Base-by-base conservation (phyloP, 2,797 vertebrate species). In the Poecilia gillii region DNA sequence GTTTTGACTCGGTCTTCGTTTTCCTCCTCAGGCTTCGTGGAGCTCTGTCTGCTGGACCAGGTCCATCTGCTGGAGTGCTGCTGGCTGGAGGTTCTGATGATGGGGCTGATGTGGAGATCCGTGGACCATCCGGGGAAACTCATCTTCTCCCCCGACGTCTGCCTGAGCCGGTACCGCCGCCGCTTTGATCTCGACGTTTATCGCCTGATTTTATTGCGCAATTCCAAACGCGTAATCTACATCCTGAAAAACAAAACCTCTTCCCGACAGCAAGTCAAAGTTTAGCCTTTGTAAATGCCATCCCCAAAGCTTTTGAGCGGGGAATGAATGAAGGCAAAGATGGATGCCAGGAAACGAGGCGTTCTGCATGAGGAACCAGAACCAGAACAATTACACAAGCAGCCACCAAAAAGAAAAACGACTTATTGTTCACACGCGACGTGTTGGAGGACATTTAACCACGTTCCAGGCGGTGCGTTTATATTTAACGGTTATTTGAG, bases 81-180 rank as follows among this genome's bases (percentile, higher is more conserved):
- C 93, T 99, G 98, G 99, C 93, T 99, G 95, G 99, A 99, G 94
- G 97, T 99, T 87, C 91, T 99, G 74, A 99, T 99, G 97, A 88
- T 99, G 76, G 99, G 99, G 8, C 95, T 99, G 89, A 99, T 99
- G 96, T 99, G 99, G 99, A 97, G 99, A 86, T 99, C 98, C 0
- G 97, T 99, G 0, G 96, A 98, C 89, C 97, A 99, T 86, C 99
- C 99, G 0, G 98, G 98, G 84, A 98, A 97, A 88, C 96, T 99
- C 66, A 97, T 99, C 90, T 99, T 99, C 93, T 98, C 97, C 64
- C 97, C 97, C 2, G 97, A 99, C 91, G 97, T 99, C 87, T 94
- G 97, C 81, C 94, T 99, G 72, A 99, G 97, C 96, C 98, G 98
- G 94, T 95, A 91, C 74, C 46, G 33, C 51, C 0, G 0, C 70